Evolutionary conservation across 2,888 invertebrate species (phyloP).

Genomic region (Sarcophaga subvicina): DNA sequence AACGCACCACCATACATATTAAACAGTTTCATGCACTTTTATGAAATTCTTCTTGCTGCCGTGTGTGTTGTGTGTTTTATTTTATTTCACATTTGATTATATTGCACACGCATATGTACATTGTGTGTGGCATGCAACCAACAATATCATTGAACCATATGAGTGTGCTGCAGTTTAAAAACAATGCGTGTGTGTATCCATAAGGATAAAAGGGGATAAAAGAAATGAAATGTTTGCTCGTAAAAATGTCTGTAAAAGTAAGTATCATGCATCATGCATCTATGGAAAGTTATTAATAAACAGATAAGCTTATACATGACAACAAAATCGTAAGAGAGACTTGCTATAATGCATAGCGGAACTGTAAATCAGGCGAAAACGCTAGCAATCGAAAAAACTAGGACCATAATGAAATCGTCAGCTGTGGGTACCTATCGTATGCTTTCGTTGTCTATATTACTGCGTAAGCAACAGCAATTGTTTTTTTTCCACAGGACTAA

Average conservation of each 20-base stretch:
- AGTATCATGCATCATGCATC: neutral
- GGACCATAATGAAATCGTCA: too few relatives aligned
- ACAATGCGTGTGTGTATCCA: neutral
- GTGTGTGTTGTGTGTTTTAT: conserved; percentile 6
- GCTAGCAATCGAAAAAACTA: too few relatives aligned
- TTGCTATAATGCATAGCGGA: too few relatives aligned
- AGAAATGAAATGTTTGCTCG: conserved; percentile 51
- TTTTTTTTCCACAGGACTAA: too few relatives aligned
- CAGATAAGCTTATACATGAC: neutral
- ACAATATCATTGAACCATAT: neutral
- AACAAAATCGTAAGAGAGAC: neutral
- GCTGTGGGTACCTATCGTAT: too few relatives aligned
- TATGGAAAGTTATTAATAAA: neutral
- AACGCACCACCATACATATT: conserved; percentile 6
- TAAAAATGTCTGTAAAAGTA: conserved; percentile 41
- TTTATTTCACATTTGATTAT: conserved; percentile 28
- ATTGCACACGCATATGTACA: neutral
- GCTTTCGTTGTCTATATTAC: too few relatives aligned
- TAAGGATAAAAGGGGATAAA: conserved; percentile 45
- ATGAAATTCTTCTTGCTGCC: neutral
- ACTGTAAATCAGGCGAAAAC: too few relatives aligned
- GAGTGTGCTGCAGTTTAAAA: neutral
- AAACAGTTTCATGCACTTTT: conserved; percentile 18
- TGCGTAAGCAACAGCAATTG: too few relatives aligned
- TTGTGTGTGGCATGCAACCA: conserved; percentile 9